Evolutionary conservation across 2,113 vertebrate species (phyloP).

Genomic region (Syrrhaptes paradoxus): DNA sequence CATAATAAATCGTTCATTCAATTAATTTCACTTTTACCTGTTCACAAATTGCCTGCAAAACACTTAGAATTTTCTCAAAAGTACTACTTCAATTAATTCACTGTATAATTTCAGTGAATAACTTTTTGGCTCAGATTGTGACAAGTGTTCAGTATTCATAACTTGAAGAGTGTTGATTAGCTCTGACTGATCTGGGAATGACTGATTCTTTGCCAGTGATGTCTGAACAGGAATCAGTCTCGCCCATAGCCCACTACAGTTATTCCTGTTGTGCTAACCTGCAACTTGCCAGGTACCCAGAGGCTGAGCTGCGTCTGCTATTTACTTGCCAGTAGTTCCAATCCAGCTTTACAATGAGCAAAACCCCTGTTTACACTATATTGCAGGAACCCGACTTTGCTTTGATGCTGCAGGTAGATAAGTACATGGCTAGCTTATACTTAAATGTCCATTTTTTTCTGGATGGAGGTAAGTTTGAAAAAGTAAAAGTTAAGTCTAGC

Average conservation of each 20-base stretch:
- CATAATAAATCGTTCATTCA: background rate
- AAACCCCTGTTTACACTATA: background rate
- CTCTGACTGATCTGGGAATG: background rate
- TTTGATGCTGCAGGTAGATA: background rate
- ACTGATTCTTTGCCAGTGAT: background rate
- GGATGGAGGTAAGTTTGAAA: background rate
- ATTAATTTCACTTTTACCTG: slow-evolving; percentile 4
- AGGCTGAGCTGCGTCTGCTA: background rate
- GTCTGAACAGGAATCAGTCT: background rate
- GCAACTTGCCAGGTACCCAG: background rate
- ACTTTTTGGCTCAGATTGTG: slow-evolving; percentile 24
- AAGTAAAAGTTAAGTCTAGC: background rate
- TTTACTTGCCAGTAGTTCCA: background rate
- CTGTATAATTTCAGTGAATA: slow-evolving; percentile 39
- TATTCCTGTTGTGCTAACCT: background rate
- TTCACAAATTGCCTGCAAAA: slow-evolving; percentile 20
- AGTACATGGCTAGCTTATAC: background rate
- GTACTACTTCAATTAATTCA: slow-evolving; percentile 29
- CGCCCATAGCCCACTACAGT: background rate
- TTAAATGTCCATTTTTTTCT: background rate
- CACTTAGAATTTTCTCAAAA: slow-evolving; percentile 27
- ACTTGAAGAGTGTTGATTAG: background rate
- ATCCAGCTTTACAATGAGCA: background rate
- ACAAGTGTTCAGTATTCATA: slow-evolving; percentile 24
- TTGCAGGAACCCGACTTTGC: background rate